Conservation (phyloP, 2,113 vertebrate genomes). For the Eulemur rufifrons region DNA sequence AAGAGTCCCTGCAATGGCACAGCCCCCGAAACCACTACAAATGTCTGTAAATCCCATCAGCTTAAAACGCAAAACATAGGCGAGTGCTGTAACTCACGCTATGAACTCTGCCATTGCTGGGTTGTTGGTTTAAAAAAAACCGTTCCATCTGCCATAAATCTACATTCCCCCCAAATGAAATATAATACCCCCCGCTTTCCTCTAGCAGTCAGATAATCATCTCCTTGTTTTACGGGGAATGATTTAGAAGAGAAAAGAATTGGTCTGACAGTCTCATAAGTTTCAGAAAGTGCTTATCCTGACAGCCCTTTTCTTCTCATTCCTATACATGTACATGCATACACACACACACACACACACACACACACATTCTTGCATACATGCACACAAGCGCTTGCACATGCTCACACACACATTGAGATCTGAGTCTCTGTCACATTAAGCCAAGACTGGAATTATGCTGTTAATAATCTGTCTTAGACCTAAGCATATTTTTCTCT, state of each 20-base stretch:
- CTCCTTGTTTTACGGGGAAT: slow-evolving; percentile 76
- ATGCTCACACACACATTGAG: not conserved
- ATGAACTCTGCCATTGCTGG: slow-evolving; percentile 57
- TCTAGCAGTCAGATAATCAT: slow-evolving; percentile 78
- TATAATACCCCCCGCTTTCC: slow-evolving; percentile 67
- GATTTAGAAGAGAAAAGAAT: slow-evolving; percentile 77
- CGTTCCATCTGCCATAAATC: slow-evolving; percentile 71
- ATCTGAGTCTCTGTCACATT: not conserved
- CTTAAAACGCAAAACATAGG: slow-evolving; percentile 56
- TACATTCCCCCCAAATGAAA: slow-evolving; percentile 74
- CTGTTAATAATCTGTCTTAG: not conserved
- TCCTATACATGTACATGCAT: not conserved
- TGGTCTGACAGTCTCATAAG: slow-evolving; percentile 46
- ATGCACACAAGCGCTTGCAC: not conserved
- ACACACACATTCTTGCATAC: not conserved
- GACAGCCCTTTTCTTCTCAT: slow-evolving; percentile 48
- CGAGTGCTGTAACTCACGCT: slow-evolving; percentile 35
- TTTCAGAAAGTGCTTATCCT: slow-evolving; percentile 59
- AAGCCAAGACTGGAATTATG: not conserved
- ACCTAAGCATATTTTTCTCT: slow-evolving; percentile 2
- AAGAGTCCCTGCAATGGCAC: not conserved
- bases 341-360: not conserved
- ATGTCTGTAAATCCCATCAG: slow-evolving; percentile 38
- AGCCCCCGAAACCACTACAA: slow-evolving; percentile 25
- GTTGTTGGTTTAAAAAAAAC: slow-evolving; percentile 61